Evolutionary conservation across 2,888 invertebrate genomes (phyloP).

Genomic region (Lasioglossum villosulum): DNA sequence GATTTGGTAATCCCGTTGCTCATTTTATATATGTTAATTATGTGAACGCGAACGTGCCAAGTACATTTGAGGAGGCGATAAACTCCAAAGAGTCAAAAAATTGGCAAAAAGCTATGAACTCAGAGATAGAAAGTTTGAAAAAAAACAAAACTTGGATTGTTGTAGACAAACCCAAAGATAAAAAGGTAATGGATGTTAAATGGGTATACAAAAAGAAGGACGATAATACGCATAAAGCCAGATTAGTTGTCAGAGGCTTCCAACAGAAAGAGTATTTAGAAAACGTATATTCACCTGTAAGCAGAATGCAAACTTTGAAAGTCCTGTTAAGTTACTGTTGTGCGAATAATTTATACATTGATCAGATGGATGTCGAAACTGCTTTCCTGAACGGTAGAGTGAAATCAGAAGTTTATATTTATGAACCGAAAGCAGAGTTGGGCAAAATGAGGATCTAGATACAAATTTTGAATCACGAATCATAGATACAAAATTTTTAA

Average conservation of each 20-base stretch:
- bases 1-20: too few relatives aligned
- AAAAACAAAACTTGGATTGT: not conserved
- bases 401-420: conserved; percentile 37
- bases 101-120: too few relatives aligned
- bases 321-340: conserved; percentile 49
- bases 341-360: conserved; percentile 43
- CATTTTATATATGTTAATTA: too few relatives aligned
- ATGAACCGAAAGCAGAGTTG: conserved; percentile 27
- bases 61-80: too few relatives aligned
- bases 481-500: too few relatives aligned
- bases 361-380: conserved; percentile 62
- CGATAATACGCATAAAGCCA: conserved; percentile 8
- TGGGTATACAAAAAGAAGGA: conserved; percentile 57
- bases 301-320: conserved; percentile 58
- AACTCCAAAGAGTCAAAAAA: too few relatives aligned
- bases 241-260: conserved; percentile 52
- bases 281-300: conserved; percentile 59
- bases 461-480: too few relatives aligned
- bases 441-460: too few relatives aligned
- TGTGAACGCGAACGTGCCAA: too few relatives aligned
- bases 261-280: conserved; percentile 58
- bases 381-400: conserved; percentile 19
- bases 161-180: conserved; percentile 49
- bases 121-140: too few relatives aligned
- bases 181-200: conserved; percentile 50